Base-by-base conservation (phyloP, 2,888 invertebrate genomes). In the Drosophila limbata region DNA sequence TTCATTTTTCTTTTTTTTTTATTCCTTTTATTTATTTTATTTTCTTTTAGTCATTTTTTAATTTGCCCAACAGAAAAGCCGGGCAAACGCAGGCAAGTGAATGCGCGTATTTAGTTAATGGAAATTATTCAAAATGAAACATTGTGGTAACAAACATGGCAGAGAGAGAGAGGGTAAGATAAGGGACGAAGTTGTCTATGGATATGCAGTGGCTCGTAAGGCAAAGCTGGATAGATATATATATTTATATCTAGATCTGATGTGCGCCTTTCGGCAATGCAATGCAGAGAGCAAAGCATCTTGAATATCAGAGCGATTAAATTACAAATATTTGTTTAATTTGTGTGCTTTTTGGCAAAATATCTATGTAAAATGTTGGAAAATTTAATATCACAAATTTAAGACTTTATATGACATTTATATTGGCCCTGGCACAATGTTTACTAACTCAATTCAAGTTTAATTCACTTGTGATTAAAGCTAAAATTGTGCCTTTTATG, bases 71-170 rank as follows among this genome's bases (percentile, higher is more conserved):
- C 39, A 31, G 52, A 55, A 68, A 44, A 40, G 17, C 2, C 31
- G n/a, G 4, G 21, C 33, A 28, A 35, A 57, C 28, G 13, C 15
- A 47, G 13, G 17, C 4, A 28, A 48, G 48, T 42, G 25, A 55
- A 55, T 60, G 61, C 55, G 53, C 65, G 69, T 70, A 79, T 73
- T 85, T 79, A 81, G 83, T 88, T 85, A 88, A 84, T 84, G 83
- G 66, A 79, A 82, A 84, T 82, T 73, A 83, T 79, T 79, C 72
- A 66, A 84, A 71, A 73, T 59, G 53, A 39, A 59, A 77, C 53
- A 59, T 68, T 65, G 60, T 61, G 35, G 55, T 52, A 65, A 67
- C 21, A 66, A 66, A 37, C 57, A 15, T n/a, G 6, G 6, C 19
- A 4, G n/a, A 21, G 11, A 13, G 60, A 11, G 28, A 28, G 28